These are phyloP conservation scores for Paramuricea clavata DNA, from an alignment of 92 coral and sea anemone genomes.

Conservation along the genomic window DNA sequence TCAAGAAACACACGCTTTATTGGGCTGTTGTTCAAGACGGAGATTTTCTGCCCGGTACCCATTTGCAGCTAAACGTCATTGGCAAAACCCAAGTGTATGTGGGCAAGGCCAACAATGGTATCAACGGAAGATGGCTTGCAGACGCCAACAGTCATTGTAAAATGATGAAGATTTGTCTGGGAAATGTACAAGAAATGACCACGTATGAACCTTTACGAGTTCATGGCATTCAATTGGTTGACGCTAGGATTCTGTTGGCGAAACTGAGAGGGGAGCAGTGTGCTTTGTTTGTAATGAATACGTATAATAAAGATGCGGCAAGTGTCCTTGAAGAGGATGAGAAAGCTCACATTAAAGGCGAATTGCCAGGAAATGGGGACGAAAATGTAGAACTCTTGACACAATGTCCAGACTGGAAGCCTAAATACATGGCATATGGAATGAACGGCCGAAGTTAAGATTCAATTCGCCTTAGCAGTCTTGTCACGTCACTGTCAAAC, in stretches of 20 bases:
- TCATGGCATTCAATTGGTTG: constrained; percentile 4
- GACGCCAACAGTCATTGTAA: neutral
- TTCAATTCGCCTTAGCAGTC: too few species aligned
- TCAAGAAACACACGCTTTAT: neutral
- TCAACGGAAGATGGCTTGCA: neutral
- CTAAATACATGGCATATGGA: too few species aligned
- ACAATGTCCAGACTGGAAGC: too few species aligned
- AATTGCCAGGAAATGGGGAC: too few species aligned
- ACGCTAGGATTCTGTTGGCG: constrained; percentile 2
- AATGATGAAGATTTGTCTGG: neutral
- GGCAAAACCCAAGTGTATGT: constrained; percentile 35
- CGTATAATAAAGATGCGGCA: too few species aligned
- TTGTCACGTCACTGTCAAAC: too few species aligned
- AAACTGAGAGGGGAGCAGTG: constrained; percentile 20
- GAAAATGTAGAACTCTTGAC: too few species aligned
- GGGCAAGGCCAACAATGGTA: constrained; percentile 13
- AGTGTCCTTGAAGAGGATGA: too few species aligned
- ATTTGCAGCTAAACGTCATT: neutral
- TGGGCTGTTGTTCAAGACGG: constrained; percentile 27
- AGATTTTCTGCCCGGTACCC: neutral
- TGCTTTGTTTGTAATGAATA: constrained; percentile 25
- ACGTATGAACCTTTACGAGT: neutral
- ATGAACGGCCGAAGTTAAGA: too few species aligned
- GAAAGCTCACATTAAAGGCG: too few species aligned
- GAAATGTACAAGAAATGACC: neutral